A percentile compares a stretch with the other conserved stretches of the same genome.
Evolutionary conservation across 2,888 invertebrate species (phyloP).

Genomic region (Trisateles emortualis): DNA sequence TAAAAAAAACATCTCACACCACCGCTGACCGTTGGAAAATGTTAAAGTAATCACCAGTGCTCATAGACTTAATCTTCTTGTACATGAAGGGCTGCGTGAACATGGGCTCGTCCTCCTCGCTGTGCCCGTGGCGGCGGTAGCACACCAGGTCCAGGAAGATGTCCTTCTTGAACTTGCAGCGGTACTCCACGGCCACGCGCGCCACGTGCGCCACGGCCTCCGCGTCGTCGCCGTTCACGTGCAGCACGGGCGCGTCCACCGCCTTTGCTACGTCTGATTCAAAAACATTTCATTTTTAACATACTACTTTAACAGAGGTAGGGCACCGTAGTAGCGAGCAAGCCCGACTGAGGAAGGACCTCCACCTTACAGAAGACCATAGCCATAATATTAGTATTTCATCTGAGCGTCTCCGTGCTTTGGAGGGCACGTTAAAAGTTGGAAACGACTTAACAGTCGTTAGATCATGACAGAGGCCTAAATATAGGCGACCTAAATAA

Average conservation of each 20-base stretch:
- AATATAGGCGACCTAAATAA: too few species aligned
- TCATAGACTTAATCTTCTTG: constrained; percentile 91
- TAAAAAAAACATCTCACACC: too few species aligned
- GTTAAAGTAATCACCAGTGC: constrained; percentile 75
- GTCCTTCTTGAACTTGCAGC: constrained; percentile 95
- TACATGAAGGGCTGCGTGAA: constrained; percentile 98
- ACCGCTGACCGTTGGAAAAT: too few species aligned
- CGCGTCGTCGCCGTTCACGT: constrained; percentile 97
- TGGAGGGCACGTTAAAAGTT: too few species aligned
- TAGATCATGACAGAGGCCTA: too few species aligned
- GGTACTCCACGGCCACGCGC: constrained; percentile 96
- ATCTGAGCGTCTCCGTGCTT: too few species aligned
- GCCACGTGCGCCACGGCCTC: constrained; percentile 96
- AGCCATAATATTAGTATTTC: too few species aligned
- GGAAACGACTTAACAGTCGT: too few species aligned
- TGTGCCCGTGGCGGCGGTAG: constrained; percentile 96
- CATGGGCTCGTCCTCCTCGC: constrained; percentile 98
- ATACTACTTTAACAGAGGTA: too few species aligned
- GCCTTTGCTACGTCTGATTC: constrained; percentile 92
- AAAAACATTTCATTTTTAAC: background rate
- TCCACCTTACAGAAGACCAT: too few species aligned
- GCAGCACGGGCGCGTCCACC: constrained; percentile 97
- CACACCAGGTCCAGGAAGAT: constrained; percentile 94
- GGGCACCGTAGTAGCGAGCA: too few species aligned
- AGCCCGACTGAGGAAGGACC: too few species aligned